These are phyloP conservation scores for Alentia gelatinosa DNA, from an alignment of 2,888 invertebrate genomes.

Conservation along the genomic window DNA sequence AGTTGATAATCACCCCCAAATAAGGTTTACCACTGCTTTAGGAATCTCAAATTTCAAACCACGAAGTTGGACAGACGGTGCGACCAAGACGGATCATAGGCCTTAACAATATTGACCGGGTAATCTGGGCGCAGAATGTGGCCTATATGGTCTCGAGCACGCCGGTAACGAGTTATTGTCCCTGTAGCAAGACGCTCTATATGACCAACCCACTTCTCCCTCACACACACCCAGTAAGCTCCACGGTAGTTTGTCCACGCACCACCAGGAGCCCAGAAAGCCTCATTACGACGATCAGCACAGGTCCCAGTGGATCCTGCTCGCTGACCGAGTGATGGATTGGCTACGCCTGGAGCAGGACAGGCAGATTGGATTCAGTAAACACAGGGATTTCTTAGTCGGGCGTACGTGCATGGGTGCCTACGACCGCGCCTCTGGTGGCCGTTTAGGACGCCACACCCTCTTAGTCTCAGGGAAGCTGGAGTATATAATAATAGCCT, in stretches of 20 bases:
- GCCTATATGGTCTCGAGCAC: background rate
- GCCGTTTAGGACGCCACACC: background rate
- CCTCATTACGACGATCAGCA: background rate
- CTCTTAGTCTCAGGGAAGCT: no score
- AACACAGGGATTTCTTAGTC: background rate
- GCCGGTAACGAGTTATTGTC: background rate
- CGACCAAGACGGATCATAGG: background rate
- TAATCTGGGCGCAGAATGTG: no score
- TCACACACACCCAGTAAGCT: no score
- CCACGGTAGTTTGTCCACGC: no score
- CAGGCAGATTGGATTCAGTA: conserved; percentile 2
- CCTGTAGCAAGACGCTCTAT: no score
- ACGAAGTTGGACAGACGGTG: no score
- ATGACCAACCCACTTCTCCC: no score
- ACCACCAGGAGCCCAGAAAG: background rate
- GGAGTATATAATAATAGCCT: no score
- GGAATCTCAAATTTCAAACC: no score
- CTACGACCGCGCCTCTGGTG: background rate
- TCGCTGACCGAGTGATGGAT: conserved; percentile 8
- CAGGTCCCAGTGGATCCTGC: background rate
- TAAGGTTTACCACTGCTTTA: no score
- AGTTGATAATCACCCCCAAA: no score
- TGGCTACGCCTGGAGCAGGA: background rate
- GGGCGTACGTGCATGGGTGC: background rate
- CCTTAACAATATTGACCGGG: no score